These are phyloP conservation scores for Blastomussa wellsi DNA, from an alignment of 92 coral and sea anemone genomes.

Conservation along the genomic window DNA sequence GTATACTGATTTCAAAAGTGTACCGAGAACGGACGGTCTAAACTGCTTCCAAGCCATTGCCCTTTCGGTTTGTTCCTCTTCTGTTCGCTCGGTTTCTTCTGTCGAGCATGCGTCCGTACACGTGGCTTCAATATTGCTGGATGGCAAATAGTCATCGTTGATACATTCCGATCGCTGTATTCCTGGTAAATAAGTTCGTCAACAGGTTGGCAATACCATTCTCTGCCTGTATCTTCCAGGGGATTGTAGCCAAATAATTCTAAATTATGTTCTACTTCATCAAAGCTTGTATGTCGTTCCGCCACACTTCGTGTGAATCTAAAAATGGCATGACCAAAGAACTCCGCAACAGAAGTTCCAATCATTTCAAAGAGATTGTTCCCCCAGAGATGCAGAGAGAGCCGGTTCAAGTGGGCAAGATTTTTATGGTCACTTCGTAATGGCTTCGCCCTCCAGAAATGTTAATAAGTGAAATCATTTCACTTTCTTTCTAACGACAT, in stretches of 20 bases:
- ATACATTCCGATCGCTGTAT: not conserved
- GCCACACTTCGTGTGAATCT: conserved; percentile 2
- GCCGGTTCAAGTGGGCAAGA: no score
- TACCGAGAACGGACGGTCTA: not conserved
- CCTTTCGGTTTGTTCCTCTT: not conserved
- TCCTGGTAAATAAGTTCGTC: conserved; percentile 1
- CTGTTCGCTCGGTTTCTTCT: not conserved
- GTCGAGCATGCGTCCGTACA: not conserved
- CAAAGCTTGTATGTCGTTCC: not conserved
- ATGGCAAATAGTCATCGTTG: not conserved
- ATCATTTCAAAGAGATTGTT: not conserved
- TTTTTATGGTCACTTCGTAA: no score
- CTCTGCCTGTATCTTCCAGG: not conserved
- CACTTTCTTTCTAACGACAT: no score
- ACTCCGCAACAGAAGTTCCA: not conserved
- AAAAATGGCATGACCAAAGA: not conserved
- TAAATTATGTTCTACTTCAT: not conserved
- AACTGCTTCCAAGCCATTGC: conserved; percentile 3
- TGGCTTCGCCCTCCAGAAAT: no score
- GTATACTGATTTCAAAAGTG: not conserved
- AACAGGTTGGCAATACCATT: not conserved
- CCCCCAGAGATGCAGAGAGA: no score
- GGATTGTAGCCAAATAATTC: not conserved
- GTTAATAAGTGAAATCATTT: no score
- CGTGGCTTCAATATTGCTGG: not conserved